Percentiles rank a stretch among this genome's conserved stretches.
phyloP scores from a whole-genome alignment of 2,888 invertebrate species.

The Brachyptera risi region DNA sequence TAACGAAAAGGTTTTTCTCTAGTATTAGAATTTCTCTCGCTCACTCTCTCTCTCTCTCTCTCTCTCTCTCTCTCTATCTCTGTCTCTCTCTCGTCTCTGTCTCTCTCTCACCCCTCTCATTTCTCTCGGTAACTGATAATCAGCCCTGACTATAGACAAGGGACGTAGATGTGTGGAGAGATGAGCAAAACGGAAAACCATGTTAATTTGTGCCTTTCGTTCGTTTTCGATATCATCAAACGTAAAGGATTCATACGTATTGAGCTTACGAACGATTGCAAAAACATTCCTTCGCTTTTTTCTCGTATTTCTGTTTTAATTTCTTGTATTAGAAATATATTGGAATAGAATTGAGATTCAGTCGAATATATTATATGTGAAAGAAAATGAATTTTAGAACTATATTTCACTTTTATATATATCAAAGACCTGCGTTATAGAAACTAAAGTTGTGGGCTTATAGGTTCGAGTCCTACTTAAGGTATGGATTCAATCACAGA shows the following conservation, averaged over 20 bases:
- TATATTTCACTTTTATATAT: too few relatives aligned
- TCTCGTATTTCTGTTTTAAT: too few relatives aligned
- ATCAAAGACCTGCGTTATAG: too few relatives aligned
- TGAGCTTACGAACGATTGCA: neutral
- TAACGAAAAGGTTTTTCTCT: neutral
- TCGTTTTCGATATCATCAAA: conserved; percentile 11
- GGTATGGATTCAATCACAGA: too few relatives aligned
- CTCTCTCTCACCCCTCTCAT: neutral
- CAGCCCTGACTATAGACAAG: conserved; percentile 6
- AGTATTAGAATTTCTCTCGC: neutral
- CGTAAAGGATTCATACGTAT: neutral
- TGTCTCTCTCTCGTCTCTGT: neutral
- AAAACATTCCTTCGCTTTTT: too few relatives aligned
- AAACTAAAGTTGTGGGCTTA: too few relatives aligned
- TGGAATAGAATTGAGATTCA: too few relatives aligned
- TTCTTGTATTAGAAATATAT: too few relatives aligned
- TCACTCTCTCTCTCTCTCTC: conserved; percentile 1
- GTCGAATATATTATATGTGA: too few relatives aligned
- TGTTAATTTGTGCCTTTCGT: conserved; percentile 13
- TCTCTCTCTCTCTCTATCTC: neutral
- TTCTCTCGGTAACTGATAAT: conserved; percentile 3
- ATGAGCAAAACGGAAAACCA: conserved; percentile 10
- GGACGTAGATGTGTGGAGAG: too few relatives aligned
- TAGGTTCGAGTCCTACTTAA: too few relatives aligned
- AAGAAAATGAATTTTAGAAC: too few relatives aligned